Evolutionary conservation across 2,888 invertebrate species (phyloP).

Genomic region (Acrocyrtus sp.): DNA sequence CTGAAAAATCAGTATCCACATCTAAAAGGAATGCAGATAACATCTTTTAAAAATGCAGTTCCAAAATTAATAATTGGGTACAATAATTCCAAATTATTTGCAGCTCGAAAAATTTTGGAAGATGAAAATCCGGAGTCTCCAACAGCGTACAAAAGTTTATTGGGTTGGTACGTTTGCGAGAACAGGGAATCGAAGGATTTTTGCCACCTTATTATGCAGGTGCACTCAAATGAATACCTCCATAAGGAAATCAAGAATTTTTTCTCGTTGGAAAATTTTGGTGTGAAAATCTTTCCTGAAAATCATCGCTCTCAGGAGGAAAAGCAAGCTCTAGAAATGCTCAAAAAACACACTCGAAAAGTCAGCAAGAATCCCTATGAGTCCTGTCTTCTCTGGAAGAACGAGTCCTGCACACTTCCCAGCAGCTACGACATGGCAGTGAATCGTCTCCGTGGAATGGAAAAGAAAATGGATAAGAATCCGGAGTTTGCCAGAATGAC

Average conservation of each 20-base stretch:
- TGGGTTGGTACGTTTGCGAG: neutral
- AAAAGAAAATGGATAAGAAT: constrained; percentile 16
- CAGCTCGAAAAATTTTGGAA: neutral
- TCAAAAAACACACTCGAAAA: neutral
- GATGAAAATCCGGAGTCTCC: neutral
- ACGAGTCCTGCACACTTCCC: neutral
- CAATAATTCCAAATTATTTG: neutral
- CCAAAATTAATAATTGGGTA: neutral
- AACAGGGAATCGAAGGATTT: too few species aligned
- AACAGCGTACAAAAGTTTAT: neutral
- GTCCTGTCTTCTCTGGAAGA: constrained; percentile 3
- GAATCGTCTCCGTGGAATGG: neutral
- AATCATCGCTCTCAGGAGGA: constrained; percentile 3
- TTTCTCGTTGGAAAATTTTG: constrained; percentile 3
- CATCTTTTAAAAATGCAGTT: neutral
- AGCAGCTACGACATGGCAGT: constrained; percentile 1
- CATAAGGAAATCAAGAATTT: neutral
- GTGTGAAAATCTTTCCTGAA: neutral
- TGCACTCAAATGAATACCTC: neutral
- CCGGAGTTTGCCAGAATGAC: neutral
- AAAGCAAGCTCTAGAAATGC: neutral
- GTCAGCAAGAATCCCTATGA: neutral
- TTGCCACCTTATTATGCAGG: too few species aligned
- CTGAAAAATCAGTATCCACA: neutral
- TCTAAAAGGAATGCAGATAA: neutral